Evolutionary conservation across 2,113 vertebrate species (phyloP), one percentile per base, ranked within the genome.

Genomic region (Epinephelus cyanopodus): DNA sequence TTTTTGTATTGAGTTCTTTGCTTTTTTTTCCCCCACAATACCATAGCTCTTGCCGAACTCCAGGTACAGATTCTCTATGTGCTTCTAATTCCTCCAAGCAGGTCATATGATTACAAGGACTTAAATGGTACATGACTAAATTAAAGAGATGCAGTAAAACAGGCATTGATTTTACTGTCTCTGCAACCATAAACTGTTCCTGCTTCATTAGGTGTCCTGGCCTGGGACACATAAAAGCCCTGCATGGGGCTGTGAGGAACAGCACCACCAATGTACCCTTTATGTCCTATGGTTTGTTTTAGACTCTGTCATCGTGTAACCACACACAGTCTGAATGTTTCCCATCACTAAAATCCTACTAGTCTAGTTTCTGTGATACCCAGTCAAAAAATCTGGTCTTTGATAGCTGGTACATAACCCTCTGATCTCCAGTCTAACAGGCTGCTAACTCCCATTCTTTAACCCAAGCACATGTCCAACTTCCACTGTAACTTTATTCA

Each of bases 51-150:
- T 92, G 93, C 92, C 94, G 94, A 95, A 82, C 61, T 83, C 56
- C 93, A 96, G 95, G 95, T 95, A 96, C 90, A 93, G 84, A 93
- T 87, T 81, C 72, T 92, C 67, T 84, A 50, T 90, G 53, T 87
- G 87, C 66, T 80, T 83, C 71, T 85, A 69, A 70, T 79, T 88
- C 58, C 52, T 85, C 68, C 58, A 57, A 77, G 80, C 89, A 89
- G 86, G 78, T 87, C 79, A 72, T 87, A 60, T 72, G 77, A 65
- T 87, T 54, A 89, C 92, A 79, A 62, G 87, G 86, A 92, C 87
- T 27, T 94, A 94, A 95, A 95, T 88, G 94, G 95, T 94, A 93
- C 93, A 92, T 83, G 70, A 65, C 60, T 84, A 74, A 74, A 80
- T 52, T 73, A 58, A 62, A 85, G 48, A 60, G 25, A 5, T 37